Evolutionary conservation across 2,113 vertebrate genomes (phyloP).

Genomic region (Psittacara wagleri): DNA sequence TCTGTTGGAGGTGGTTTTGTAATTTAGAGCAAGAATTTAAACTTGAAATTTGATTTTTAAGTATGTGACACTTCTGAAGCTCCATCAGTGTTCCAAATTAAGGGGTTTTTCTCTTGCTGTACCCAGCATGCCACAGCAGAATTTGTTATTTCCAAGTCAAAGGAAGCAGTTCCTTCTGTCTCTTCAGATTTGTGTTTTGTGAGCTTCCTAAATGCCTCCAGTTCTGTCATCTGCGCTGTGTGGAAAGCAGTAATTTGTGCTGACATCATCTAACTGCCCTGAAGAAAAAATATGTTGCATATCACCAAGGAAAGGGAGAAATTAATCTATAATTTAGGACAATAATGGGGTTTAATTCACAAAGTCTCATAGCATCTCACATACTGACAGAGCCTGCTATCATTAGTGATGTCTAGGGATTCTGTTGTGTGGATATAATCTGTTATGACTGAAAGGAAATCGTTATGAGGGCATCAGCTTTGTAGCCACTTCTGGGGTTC

Average conservation of each 20-base stretch:
- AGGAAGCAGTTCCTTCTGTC: constrained; percentile 27
- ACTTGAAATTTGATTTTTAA: not conserved
- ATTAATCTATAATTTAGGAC: constrained; percentile 36
- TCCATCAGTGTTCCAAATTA: not conserved
- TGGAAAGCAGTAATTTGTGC: constrained; percentile 42
- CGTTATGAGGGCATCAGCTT: not conserved
- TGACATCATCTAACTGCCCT: constrained; percentile 56
- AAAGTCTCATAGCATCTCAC: not conserved
- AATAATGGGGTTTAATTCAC: constrained; percentile 34
- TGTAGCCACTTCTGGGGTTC: not conserved
- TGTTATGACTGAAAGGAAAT: constrained; percentile 37
- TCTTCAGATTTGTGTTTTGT: constrained; percentile 4
- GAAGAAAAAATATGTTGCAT: constrained; percentile 38
- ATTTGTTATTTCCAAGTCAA: constrained; percentile 33
- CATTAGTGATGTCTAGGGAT: not conserved
- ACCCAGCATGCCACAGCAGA: not conserved
- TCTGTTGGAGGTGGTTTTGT: not conserved
- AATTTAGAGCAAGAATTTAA: not conserved
- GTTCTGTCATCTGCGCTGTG: constrained; percentile 9
- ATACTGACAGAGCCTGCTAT: not conserved
- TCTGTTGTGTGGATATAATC: not conserved
- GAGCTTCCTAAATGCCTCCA: constrained; percentile 18
- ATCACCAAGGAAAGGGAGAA: constrained; percentile 4
- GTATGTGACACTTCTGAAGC: not conserved
- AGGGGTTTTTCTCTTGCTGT: not conserved